phyloP scores from a whole-genome alignment of 1,140 invertebrate species.

The Probaryconus sp. region DNA sequence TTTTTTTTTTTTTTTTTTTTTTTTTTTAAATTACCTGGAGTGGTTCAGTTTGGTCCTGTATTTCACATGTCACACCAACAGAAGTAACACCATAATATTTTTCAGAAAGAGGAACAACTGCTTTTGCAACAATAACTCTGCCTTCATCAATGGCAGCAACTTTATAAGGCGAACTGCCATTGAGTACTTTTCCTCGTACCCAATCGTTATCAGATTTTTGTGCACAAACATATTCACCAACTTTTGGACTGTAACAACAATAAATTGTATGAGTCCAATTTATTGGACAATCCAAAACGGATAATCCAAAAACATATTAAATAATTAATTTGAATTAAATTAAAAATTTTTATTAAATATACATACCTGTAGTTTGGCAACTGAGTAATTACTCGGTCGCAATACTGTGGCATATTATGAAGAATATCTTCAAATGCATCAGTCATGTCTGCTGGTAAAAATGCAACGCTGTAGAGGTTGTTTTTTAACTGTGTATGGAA shows the following conservation, averaged over 20 bases:
- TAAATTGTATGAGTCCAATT: not conserved
- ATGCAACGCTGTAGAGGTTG: constrained; percentile 26
- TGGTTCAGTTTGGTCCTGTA: too few relatives aligned
- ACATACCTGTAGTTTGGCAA: constrained; percentile 47
- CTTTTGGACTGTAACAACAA: constrained; percentile 53
- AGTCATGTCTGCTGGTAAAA: constrained; percentile 11
- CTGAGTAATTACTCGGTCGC: not conserved
- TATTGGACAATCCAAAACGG: too few relatives aligned
- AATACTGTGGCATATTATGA: constrained; percentile 35
- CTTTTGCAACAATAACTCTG: constrained; percentile 24
- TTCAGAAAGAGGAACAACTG: constrained; percentile 35
- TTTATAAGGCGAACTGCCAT: constrained; percentile 34
- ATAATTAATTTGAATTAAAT: too few relatives aligned
- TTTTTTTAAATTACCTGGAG: too few relatives aligned
- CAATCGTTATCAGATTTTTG: constrained; percentile 51
- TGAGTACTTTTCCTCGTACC: constrained; percentile 66
- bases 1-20: too few relatives aligned
- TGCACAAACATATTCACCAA: constrained; percentile 64
- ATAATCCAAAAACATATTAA: too few relatives aligned
- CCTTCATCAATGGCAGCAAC: constrained; percentile 66
- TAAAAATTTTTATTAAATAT: constrained; percentile 8
- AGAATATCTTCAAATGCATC: constrained; percentile 40
- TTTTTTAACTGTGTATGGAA: constrained; percentile 31
- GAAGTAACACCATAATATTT: constrained; percentile 36
- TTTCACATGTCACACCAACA: constrained; percentile 53